Evolutionary conservation across 2,888 invertebrate genomes (phyloP).

Genomic region (Odiellus spinosus): DNA sequence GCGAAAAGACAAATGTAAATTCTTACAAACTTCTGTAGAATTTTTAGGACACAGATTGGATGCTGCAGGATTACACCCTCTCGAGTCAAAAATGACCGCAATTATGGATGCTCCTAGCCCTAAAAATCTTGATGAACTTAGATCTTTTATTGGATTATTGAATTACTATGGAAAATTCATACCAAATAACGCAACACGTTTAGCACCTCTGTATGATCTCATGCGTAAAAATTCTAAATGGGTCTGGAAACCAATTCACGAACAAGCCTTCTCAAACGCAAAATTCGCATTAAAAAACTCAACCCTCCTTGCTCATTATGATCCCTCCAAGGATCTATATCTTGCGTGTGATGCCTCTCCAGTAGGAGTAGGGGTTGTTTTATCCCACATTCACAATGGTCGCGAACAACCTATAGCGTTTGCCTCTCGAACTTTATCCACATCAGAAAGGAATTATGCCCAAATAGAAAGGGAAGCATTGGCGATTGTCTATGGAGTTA

Average conservation of each 20-base stretch:
- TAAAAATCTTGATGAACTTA: conserved; percentile 20
- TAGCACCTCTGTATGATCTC: conserved; percentile 20
- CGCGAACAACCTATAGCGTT: conserved; percentile 27
- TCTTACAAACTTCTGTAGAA: conserved; percentile 20
- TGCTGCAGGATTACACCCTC: conserved; percentile 17
- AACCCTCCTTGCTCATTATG: conserved; percentile 24
- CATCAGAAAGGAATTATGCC: too few species aligned
- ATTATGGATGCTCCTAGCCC: conserved; percentile 22
- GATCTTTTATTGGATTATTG: conserved; percentile 22
- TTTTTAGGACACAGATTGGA: conserved; percentile 21
- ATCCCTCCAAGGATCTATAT: conserved; percentile 22
- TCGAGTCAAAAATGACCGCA: conserved; percentile 19
- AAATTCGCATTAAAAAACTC: conserved; percentile 21
- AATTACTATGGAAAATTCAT: conserved; percentile 23
- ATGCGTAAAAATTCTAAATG: conserved; percentile 16
- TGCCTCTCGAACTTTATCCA: conserved; percentile 16
- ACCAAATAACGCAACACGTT: conserved; percentile 17
- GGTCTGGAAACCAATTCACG: conserved; percentile 13
- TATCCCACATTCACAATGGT: conserved; percentile 24
- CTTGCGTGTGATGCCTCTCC: conserved; percentile 30
- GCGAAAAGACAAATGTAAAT: conserved; percentile 14
- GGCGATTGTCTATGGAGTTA: conserved; percentile 28
- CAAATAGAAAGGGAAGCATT: conserved; percentile 23
- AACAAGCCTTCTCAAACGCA: conserved; percentile 17
- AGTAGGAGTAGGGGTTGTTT: conserved; percentile 19